Evolutionary conservation across 1,140 invertebrate genomes (phyloP).

Genomic region (Drosophila truncata): DNA sequence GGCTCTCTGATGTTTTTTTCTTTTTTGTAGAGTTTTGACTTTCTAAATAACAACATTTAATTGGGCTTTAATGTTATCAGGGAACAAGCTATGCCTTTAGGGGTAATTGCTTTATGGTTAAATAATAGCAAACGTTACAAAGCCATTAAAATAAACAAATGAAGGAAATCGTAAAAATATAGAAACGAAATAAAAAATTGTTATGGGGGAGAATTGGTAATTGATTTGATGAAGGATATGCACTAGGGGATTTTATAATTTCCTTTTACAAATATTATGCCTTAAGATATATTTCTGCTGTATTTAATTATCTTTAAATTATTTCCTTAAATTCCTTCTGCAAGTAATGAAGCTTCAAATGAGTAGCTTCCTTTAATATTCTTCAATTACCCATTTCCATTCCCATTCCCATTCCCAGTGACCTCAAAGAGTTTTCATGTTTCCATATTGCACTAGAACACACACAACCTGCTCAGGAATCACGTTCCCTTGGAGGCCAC

Average conservation of each 20-base stretch:
- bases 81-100: not conserved
- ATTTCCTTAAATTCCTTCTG: too few relatives aligned
- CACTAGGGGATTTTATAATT: not conserved
- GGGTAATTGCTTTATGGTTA: not conserved
- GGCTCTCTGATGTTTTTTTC: not conserved
- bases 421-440: conserved; percentile 4
- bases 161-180: conserved; percentile 10
- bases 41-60: conserved; percentile 36
- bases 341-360: not conserved
- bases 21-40: conserved; percentile 14
- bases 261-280: not conserved
- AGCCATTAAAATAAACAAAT: conserved; percentile 17
- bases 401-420: not conserved
- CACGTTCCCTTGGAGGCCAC: conserved; percentile 14
- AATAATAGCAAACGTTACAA: conserved; percentile 4
- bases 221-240: not conserved
- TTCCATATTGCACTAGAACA: not conserved
- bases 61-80: conserved; percentile 48
- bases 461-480: not conserved
- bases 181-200: not conserved
- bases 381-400: not conserved
- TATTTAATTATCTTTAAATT: not conserved
- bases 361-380: conserved; percentile 4
- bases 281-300: not conserved
- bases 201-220: conserved; percentile 2